These are phyloP conservation scores for Pan paniscus DNA, from an alignment of 2,113 vertebrate genomes.

Conservation along the genomic window DNA sequence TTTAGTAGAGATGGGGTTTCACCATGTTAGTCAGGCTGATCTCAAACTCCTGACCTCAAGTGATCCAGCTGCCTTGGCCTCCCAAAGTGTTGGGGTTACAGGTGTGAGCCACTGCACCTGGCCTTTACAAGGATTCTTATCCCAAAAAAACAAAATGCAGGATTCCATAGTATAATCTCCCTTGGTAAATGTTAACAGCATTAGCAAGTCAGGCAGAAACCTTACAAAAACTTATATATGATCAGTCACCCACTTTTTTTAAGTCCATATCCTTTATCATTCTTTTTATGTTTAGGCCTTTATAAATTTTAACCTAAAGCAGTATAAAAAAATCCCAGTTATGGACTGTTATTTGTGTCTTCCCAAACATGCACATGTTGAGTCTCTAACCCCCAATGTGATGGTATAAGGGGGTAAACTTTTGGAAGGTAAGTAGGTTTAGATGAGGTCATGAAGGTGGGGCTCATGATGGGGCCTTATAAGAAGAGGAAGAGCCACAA, in stretches of 20 bases:
- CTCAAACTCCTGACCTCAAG: neutral
- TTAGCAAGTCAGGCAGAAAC: neutral
- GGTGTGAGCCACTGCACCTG: fast-evolving
- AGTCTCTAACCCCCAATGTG: neutral
- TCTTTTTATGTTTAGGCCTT: neutral
- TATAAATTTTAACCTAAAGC: neutral
- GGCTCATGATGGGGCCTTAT: no score
- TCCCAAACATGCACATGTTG: neutral
- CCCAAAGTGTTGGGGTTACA: neutral
- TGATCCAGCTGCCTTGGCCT: no score
- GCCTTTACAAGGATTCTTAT: neutral
- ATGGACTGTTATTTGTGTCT: neutral
- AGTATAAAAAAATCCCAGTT: neutral
- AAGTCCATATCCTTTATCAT: neutral
- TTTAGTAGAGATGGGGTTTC: neutral
- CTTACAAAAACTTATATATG: neutral
- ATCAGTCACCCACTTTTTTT: neutral
- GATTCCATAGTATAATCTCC: neutral
- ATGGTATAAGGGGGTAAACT: neutral
- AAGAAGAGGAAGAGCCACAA: neutral
- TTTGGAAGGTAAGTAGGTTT: neutral
- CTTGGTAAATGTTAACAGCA: neutral
- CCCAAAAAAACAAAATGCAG: neutral
- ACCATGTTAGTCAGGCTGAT: neutral
- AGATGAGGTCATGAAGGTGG: neutral